Percentiles rank a stretch among this genome's conserved stretches.
phyloP scores from a whole-genome alignment of 1,140 invertebrate species.

The Drusus annulatus region DNA sequence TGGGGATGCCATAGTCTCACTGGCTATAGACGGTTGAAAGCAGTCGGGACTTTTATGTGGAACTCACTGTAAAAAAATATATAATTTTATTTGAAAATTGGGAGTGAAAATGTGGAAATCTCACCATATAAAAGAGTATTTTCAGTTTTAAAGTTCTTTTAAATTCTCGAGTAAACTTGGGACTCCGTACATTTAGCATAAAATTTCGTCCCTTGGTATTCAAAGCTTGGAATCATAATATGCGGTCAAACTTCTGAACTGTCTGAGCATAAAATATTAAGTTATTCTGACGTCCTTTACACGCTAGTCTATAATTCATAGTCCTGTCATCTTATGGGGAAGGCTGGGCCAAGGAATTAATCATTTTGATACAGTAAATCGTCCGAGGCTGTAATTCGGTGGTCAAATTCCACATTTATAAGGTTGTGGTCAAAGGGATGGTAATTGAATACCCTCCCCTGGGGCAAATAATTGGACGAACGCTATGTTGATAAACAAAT shows the following conservation, averaged over 20 bases:
- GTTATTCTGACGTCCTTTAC: constrained; percentile 1
- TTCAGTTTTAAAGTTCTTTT: no score
- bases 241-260: constrained; percentile 5
- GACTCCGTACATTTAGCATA: no score
- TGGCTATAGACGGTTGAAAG: no score
- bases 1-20: no score
- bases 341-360: constrained; percentile 14
- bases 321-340: constrained; percentile 3
- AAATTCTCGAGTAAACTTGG: no score
- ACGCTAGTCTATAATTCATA: not conserved
- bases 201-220: not conserved
- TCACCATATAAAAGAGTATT: no score
- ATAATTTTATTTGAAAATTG: no score
- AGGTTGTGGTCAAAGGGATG: not conserved
- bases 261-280: constrained; percentile 1
- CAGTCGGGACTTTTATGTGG: no score
- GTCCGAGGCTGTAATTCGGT: not conserved
- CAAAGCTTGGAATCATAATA: constrained; percentile 1
- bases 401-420: constrained; percentile 23
- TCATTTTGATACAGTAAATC: constrained; percentile 25
- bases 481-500: no score
- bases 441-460: constrained; percentile 5
- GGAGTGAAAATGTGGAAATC: no score
- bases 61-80: no score
- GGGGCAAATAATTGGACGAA: not conserved